Evolutionary conservation across 2,888 invertebrate genomes (phyloP).

Genomic region (Epinotia bilunana): DNA sequence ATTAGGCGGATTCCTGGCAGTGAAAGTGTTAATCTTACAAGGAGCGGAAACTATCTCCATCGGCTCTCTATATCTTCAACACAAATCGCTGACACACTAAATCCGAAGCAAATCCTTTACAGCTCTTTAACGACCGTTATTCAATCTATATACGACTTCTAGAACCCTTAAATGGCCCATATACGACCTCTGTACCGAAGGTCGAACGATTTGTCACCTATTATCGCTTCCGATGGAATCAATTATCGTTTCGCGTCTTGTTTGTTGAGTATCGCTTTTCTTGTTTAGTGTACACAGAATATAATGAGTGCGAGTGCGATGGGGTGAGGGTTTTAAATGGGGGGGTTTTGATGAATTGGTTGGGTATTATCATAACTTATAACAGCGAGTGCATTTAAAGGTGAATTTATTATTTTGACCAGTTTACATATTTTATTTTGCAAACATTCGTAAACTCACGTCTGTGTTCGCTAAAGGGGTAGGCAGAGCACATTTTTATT

Average conservation of each 20-base stretch:
- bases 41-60: too few relatives aligned
- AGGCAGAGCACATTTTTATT: too few relatives aligned
- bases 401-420: background rate
- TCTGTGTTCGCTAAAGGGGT: too few relatives aligned
- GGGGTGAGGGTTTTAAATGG: conserved; percentile 12
- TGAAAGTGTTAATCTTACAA: too few relatives aligned
- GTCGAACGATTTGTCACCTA: conserved; percentile 43
- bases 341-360: conserved; percentile 35
- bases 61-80: conserved; percentile 2
- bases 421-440: background rate
- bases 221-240: conserved; percentile 48
- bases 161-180: conserved; percentile 38
- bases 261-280: conserved; percentile 39
- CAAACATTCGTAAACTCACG: too few relatives aligned
- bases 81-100: conserved; percentile 26
- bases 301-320: conserved; percentile 2
- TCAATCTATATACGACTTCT: conserved; percentile 28
- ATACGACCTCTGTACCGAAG: conserved; percentile 27
- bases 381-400: background rate
- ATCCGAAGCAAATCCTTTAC: conserved; percentile 10
- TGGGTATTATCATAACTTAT: background rate
- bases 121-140: conserved; percentile 28
- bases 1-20: too few relatives aligned
- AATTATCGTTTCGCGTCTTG: conserved; percentile 49
- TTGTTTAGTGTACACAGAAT: conserved; percentile 2